Conservation (phyloP, 2,797 vertebrate species). For the Chiroxiphia lanceolata region DNA sequence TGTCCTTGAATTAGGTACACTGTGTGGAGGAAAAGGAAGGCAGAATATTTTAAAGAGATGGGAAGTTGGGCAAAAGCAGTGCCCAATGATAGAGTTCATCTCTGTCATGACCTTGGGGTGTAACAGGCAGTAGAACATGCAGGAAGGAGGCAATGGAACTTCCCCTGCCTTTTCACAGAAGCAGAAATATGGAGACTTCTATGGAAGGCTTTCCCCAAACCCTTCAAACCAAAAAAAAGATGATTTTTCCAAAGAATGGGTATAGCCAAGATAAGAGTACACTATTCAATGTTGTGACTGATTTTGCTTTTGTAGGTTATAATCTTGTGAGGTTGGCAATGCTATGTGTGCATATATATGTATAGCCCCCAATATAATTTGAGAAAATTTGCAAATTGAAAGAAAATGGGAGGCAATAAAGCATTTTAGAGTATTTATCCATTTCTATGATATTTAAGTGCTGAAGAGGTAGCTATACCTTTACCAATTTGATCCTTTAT, state of each 20-base stretch:
- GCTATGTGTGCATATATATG: background rate
- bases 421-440: background rate
- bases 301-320: background rate
- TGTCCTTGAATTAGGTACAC: background rate
- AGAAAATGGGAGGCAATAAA: background rate
- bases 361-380: background rate
- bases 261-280: background rate
- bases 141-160: background rate
- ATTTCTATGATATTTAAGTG: background rate
- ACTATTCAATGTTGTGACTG: background rate
- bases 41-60: background rate
- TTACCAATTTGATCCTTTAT: background rate
- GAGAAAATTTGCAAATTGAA: background rate
- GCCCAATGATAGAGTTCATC: background rate
- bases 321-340: background rate
- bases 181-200: background rate
- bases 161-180: background rate
- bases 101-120: accelerated
- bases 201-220: background rate
- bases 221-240: background rate
- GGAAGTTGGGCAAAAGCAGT: background rate
- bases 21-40: background rate
- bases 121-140: background rate
- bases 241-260: background rate
- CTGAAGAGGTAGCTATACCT: background rate